Evolutionary conservation across 2,888 invertebrate genomes (phyloP), one percentile per base, ranked within the genome.

Genomic region (Cephus nigrinus): DNA sequence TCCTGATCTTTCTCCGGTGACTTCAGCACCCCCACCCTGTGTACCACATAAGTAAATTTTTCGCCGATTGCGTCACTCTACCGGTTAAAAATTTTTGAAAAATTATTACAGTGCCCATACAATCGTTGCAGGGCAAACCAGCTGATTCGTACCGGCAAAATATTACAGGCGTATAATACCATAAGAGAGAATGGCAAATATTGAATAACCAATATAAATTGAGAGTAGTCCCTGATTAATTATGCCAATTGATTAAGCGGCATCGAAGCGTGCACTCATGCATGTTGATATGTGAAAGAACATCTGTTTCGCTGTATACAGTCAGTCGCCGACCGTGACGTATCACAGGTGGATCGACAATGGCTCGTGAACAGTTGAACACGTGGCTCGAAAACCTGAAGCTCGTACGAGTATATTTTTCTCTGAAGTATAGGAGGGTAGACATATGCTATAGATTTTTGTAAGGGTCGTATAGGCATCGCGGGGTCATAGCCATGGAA

Each of bases 191-290:
- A 23, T 9, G 55, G 2, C 23, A 55, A 23, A 23, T 55, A 55
- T 55, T 23, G 55, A 23, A 55, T 3, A 23, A 55, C 23, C 55
- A 55, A 55, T 55, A 55, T 15, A 9, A 55, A 55, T 55, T 55
- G 23, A 55, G 23, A 55, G 23, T 9, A 55, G 23, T 55, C 15
- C 55, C 15, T 84, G 85, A 88, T 88, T 88, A 88, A 88, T 88
- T 88, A 88, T 88, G 85, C 85, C 87, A 87, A 88, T 86, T 86
- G 87, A 87, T 84, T 86, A 85, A 87, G 84, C 80, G 82, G 82
- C 82, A 86, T 85, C 83, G 84, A 35, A 80, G 75, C 80, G 83
- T 80, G 84, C 80, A 81, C 81, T 78, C 85, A 82, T 85, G 85
- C 84, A 87, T 87, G 87, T 83, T 85, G 86, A 86, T 86, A 87